Base-by-base conservation (phyloP, 2,797 vertebrate species). In the Arnoldichthys spilopterus region DNA sequence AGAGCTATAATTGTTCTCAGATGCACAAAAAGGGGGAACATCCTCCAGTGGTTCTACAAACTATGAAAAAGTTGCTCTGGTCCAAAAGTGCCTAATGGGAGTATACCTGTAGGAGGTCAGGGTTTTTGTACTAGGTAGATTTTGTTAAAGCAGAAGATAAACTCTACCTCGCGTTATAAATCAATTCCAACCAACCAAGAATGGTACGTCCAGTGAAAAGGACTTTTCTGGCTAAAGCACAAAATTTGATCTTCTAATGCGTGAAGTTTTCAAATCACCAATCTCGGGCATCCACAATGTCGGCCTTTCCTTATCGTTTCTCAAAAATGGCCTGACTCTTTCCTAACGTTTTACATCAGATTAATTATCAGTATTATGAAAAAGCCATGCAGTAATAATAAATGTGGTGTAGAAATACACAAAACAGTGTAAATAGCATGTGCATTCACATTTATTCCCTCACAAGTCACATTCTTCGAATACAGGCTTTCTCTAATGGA, bases 81-180 rank as follows among this genome's bases (percentile, higher is more conserved):
- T n/a, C n/a, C n/a, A n/a, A n/a, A n/a, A n/a, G n/a, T n/a, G n/a
- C n/a, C n/a, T n/a, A 47, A 47, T 47, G 43, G 22, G n/a, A 37
- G 26, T 24, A 45, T 68, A 43, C 28, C 69, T 69, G 47, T 58
- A 61, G 56, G 8, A 53, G 18, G 20, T 66, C 45, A 30, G 81
- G n/a, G 84, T 83, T 82, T 89, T 87, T 85, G 86, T 54, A 45
- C 24, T 83, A 82, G 85, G 85, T 85, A 86, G 58, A 81, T 82
- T 85, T 85, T 79, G 72, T 72, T 66, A 79, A 74, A 70, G 69
- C 72, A 82, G 74, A 73, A 79, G 78, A 85, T 87, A 77, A 80
- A 87, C 85, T 89, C 87, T 91, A 89, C 88, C 91, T 92, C 88
- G 74, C 80, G 43, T 81, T 85, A 79, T 76, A 83, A 83, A 68